Evolutionary conservation across 2,888 invertebrate species (phyloP).

Genomic region (Parasteatoda lunata): DNA sequence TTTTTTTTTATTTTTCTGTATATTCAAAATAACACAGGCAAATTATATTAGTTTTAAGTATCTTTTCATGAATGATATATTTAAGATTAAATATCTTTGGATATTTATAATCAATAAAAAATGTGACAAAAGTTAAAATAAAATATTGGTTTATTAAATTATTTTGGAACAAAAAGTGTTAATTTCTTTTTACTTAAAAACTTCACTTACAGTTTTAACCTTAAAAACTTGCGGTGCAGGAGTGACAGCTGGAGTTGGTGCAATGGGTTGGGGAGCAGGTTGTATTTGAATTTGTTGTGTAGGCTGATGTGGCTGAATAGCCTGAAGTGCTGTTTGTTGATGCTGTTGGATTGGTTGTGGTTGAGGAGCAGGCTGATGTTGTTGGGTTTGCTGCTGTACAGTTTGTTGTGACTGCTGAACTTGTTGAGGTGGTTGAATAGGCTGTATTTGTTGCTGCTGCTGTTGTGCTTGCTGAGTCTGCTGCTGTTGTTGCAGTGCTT

Average conservation of each 20-base stretch:
- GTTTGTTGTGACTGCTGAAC: conserved; percentile 6
- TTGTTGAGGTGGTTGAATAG: neutral
- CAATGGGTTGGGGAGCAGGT: conserved; percentile 5
- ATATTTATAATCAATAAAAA: no score
- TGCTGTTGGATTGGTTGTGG: conserved; percentile 72
- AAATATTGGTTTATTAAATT: no score
- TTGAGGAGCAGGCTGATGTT: conserved; percentile 69
- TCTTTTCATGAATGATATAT: no score
- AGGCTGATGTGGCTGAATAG: neutral
- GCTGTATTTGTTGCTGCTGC: conserved; percentile 74
- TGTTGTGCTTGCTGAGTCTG: conserved; percentile 21
- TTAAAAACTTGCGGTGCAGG: conserved; percentile 44
- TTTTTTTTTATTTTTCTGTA: no score
- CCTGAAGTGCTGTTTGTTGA: conserved; percentile 74
- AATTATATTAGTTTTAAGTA: neutral
- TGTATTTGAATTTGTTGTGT: neutral
- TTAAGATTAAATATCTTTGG: no score
- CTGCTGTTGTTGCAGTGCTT: conserved; percentile 73
- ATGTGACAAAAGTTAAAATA: no score
- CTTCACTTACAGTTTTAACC: conserved; percentile 37
- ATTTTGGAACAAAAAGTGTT: no score
- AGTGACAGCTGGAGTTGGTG: conserved; percentile 24
- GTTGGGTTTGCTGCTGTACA: conserved; percentile 76
- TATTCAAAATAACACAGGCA: neutral
- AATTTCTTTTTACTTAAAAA: no score